A percentile compares a stretch with the other conserved stretches of the same genome.
phyloP scores from a whole-genome alignment of 2,113 vertebrate species.

The Clarias magur region DNA sequence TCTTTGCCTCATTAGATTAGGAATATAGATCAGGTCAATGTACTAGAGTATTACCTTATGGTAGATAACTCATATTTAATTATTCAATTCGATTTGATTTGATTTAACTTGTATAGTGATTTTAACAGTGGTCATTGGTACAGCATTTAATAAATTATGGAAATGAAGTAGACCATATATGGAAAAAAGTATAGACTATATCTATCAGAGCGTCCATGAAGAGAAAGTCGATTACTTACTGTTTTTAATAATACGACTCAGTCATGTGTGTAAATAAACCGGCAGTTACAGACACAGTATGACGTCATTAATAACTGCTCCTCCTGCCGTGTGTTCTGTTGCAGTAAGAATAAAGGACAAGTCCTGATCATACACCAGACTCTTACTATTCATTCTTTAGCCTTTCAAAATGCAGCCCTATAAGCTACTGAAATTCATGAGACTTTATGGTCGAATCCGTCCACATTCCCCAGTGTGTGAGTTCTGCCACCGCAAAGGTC shows the following conservation, averaged over 20 bases:
- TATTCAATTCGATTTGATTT: no score
- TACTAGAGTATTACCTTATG: no score
- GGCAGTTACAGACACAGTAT: neutral
- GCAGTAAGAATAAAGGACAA: neutral
- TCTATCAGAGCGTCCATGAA: no score
- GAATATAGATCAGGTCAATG: no score
- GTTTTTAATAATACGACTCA: neutral
- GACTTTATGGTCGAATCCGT: constrained; percentile 24
- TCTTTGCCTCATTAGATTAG: no score
- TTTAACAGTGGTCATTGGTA: no score
- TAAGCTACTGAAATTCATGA: constrained; percentile 47
- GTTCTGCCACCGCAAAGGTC: constrained; percentile 48
- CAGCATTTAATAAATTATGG: no score
- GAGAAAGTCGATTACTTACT: neutral
- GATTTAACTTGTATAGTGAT: no score
- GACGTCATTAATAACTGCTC: neutral
- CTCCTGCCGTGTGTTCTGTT: neutral
- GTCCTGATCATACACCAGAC: constrained; percentile 1
- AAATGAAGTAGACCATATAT: no score
- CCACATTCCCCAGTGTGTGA: constrained; percentile 32
- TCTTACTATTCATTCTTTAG: constrained; percentile 7
- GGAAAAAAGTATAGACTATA: no score
- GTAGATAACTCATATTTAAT: no score
- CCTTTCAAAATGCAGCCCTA: constrained; percentile 37
- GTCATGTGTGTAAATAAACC: neutral